Conservation (phyloP, 2,888 invertebrate genomes). For the Caenorhabditis imperialis region DNA sequence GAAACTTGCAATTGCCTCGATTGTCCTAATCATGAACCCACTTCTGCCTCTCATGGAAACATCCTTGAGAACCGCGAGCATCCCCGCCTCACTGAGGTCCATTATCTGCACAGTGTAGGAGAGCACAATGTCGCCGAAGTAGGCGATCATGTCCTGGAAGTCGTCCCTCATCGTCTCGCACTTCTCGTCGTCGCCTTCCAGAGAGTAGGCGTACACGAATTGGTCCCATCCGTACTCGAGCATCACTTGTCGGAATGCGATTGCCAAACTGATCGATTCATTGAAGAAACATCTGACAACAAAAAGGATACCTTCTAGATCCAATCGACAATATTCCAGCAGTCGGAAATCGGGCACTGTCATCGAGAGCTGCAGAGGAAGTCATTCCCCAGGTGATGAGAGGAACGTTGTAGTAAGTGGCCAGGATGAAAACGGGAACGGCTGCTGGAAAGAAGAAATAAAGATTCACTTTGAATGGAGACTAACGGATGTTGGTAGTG, state of each 20-base stretch:
- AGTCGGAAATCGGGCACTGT: slow-evolving; percentile 59
- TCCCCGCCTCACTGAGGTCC: slow-evolving; percentile 25
- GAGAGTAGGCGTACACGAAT: slow-evolving; percentile 61
- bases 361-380: slow-evolving; percentile 53
- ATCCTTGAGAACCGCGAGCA: slow-evolving; percentile 11
- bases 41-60: slow-evolving; percentile 37
- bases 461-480: neutral
- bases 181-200: slow-evolving; percentile 58
- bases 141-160: slow-evolving; percentile 48
- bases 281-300: too few relatives aligned
- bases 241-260: slow-evolving; percentile 58
- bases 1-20: slow-evolving; percentile 12
- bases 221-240: slow-evolving; percentile 59
- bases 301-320: slow-evolving; percentile 39
- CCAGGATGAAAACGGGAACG: slow-evolving; percentile 52
- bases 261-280: slow-evolving; percentile 58
- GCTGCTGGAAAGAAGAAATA: slow-evolving; percentile 58
- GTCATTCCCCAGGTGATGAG: slow-evolving; percentile 65
- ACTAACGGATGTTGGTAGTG: slow-evolving; percentile 64
- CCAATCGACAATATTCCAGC: slow-evolving; percentile 50
- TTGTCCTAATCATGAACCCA: neutral
- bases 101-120: slow-evolving; percentile 26
- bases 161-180: slow-evolving; percentile 59
- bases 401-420: slow-evolving; percentile 64
- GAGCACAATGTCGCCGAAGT: slow-evolving; percentile 33